Conservation (phyloP, 1,140 invertebrate species). For the Meloidogyne floridensis region DNA sequence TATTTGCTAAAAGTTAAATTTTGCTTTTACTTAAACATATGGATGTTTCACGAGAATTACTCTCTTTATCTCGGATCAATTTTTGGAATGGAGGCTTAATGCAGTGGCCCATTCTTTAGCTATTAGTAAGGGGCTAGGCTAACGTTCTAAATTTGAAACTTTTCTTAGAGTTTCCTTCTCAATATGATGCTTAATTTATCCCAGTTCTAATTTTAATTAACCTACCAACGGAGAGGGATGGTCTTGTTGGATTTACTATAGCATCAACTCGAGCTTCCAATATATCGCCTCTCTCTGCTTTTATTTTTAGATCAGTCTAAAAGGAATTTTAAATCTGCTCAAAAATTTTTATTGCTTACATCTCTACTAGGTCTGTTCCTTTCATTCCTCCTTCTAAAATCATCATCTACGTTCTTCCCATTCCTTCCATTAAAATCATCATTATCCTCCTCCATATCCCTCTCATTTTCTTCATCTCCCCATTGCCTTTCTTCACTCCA, state of each 20-base stretch:
- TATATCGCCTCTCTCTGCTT: conserved; percentile 17
- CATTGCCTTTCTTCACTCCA: neutral
- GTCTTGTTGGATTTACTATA: conserved; percentile 23
- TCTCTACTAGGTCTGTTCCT: neutral
- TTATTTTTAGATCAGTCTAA: conserved; percentile 1
- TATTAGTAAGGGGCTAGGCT: too few species aligned
- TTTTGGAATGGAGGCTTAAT: too few species aligned
- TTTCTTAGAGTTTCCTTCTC: too few species aligned
- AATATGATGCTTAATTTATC: too few species aligned
- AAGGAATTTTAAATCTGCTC: too few species aligned
- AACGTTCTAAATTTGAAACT: too few species aligned
- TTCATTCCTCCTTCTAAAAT: too few species aligned
- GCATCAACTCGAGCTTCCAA: conserved; percentile 9
- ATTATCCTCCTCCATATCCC: neutral
- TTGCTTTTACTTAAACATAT: neutral
- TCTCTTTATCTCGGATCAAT: too few species aligned
- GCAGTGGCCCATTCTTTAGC: too few species aligned
- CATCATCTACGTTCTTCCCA: neutral
- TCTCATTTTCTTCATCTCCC: conserved; percentile 9
- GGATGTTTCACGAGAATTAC: too few species aligned
- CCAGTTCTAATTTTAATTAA: neutral
- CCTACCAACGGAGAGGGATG: conserved; percentile 9
- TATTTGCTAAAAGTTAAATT: too few species aligned
- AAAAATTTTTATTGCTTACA: neutral
- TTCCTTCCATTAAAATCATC: neutral